A percentile compares a stretch with the other conserved stretches of the same genome.
These are phyloP conservation scores for Pandemis heparana DNA, from an alignment of 2,888 invertebrate genomes.

Conservation along the genomic window DNA sequence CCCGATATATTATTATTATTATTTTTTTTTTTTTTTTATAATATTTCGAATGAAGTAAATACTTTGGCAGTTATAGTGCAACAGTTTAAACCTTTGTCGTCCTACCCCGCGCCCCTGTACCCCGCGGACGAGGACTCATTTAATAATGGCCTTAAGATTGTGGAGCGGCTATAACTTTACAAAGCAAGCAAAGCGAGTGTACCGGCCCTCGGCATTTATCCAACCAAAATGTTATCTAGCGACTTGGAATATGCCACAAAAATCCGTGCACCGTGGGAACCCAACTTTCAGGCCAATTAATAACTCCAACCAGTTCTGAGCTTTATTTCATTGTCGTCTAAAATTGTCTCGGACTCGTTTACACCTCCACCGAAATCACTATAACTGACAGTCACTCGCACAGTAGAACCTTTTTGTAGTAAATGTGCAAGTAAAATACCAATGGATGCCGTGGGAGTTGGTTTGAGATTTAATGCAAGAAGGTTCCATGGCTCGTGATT, in stretches of 20 bases:
- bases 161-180: not conserved
- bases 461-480: not conserved
- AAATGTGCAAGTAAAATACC: not conserved
- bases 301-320: conserved; percentile 54
- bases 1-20: no score
- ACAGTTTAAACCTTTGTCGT: no score
- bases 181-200: not conserved
- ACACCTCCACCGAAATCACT: conserved; percentile 44
- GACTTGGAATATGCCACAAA: conserved; percentile 31
- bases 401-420: not conserved
- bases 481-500: not conserved
- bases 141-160: not conserved
- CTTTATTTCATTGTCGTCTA: conserved; percentile 66
- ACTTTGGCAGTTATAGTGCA: no score
- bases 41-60: no score
- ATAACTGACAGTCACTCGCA: conserved; percentile 49
- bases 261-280: conserved; percentile 63
- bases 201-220: not conserved
- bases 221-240: conserved; percentile 40
- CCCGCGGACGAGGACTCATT: no score
- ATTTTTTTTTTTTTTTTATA: no score
- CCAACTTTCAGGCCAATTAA: conserved; percentile 66
- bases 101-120: no score
- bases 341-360: conserved; percentile 50
- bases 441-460: not conserved